Evolutionary conservation across 2,797 vertebrate species (phyloP), one percentile per base, ranked within the genome.

Genomic region (Etheostoma perlongum): DNA sequence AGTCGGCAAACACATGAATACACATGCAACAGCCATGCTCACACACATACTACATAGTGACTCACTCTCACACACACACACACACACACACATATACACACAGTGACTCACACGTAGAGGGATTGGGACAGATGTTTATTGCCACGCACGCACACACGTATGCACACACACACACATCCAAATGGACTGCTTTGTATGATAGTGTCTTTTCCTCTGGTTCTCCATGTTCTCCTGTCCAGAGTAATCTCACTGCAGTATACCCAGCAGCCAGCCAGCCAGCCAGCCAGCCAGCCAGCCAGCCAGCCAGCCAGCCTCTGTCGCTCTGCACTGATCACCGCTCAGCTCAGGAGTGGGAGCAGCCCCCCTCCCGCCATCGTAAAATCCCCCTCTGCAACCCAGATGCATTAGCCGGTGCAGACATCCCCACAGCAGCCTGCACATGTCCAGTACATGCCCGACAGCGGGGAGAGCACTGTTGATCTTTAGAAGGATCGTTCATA

Each of bases 211-310:
- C 88, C 90, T 83, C 85, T 81, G 88, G 91, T 85, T 89, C 81
- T 91, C 51, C 61, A 40, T 88, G 91, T 87, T 83, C 87, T 82
- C 80, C 87, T 89, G 87, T 91, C 91, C 80, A 85, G 69, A 86
- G 82, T 89, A 89, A 92, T 92, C 86, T 84, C 88, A 81, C 90
- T 90, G 91, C 89, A n/a, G 91, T 89, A 76, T 81, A 81, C 76
- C 91, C 88, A 83, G 88, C 84, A 88, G 86, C 83, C 84, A 88
- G 86, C 83, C 82, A 84, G 83, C 47, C 33, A 36, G 33, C 33
- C 33, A 36, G 36, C 36, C 33, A 63, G 85, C 75, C 84, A 88
- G 86, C 83, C 84, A 88, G 86, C 83, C 82, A 84, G 83, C 47
- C 36, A 40, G 36, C 36, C 36, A 36, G 36, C 36, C 33, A 63